Evolutionary conservation across 64 coral and sea anemone genomes (phyloP).

Genomic region (Orbicella faveolata): DNA sequence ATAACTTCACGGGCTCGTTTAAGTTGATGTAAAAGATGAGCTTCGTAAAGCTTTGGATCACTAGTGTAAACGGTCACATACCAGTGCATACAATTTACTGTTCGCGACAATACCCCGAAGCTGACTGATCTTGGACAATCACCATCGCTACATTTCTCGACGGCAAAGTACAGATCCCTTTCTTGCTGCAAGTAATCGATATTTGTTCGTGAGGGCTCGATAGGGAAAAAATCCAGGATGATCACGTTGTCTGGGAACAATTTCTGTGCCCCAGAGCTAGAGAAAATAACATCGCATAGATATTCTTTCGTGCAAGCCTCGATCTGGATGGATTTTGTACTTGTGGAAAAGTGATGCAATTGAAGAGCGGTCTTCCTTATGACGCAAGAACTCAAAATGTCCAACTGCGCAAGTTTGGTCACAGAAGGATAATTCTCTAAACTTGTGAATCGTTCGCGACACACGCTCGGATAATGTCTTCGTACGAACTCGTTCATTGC

Average conservation of each 20-base stretch:
- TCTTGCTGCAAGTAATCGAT: conserved; percentile 33
- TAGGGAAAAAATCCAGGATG: neutral
- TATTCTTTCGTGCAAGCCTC: conserved; percentile 8
- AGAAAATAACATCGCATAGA: neutral
- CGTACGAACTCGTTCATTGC: neutral
- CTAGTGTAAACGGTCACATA: neutral
- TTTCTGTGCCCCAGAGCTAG: neutral
- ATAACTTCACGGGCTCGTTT: neutral
- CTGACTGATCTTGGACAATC: conserved; percentile 47
- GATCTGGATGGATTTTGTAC: neutral
- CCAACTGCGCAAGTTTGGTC: neutral
- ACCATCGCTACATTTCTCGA: conserved; percentile 2
- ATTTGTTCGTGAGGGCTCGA: conserved; percentile 18
- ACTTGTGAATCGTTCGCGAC: neutral
- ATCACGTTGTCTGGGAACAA: conserved; percentile 13
- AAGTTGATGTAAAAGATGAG: conserved; percentile 35
- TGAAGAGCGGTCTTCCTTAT: neutral
- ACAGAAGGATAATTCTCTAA: too few relatives aligned
- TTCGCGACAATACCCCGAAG: neutral
- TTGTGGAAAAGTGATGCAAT: neutral
- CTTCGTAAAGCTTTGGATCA: conserved; percentile 22
- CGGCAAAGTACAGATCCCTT: conserved; percentile 27
- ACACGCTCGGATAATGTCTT: neutral
- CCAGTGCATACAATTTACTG: neutral
- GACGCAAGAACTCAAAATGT: neutral